Percentiles rank a stretch among this genome's conserved stretches.
Conservation (phyloP, 2,888 invertebrate species). For the Ditylenchus weischeri region DNA sequence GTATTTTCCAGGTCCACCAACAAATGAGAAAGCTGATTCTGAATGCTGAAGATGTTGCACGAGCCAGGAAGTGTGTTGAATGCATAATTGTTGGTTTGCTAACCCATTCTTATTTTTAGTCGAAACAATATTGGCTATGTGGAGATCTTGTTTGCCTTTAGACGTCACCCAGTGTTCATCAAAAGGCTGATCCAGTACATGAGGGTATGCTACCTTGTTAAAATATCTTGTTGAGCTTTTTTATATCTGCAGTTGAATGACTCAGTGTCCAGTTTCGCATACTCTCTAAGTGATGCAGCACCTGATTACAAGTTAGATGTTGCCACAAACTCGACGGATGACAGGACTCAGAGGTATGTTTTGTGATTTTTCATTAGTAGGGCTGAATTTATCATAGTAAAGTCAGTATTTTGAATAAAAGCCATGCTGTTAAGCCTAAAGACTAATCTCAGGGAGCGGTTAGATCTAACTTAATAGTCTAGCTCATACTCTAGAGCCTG, state of each 20-base stretch:
- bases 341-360: too few relatives aligned
- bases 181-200: slow-evolving; percentile 20
- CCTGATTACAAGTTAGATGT: too few relatives aligned
- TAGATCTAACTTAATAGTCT: too few relatives aligned
- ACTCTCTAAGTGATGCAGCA: neutral
- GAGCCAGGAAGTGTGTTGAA: slow-evolving; percentile 12
- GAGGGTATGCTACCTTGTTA: slow-evolving; percentile 4
- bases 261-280: neutral
- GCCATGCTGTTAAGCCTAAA: too few relatives aligned
- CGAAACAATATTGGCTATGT: slow-evolving; percentile 13
- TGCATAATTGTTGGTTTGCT: neutral
- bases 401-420: too few relatives aligned
- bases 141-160: slow-evolving; percentile 20
- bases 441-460: too few relatives aligned
- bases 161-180: slow-evolving; percentile 23
- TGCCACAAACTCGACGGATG: too few relatives aligned
- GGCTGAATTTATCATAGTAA: too few relatives aligned
- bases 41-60: slow-evolving; percentile 12
- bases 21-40: slow-evolving; percentile 18
- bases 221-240: too few relatives aligned
- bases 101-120: slow-evolving; percentile 10
- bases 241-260: neutral
- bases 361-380: too few relatives aligned
- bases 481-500: too few relatives aligned
- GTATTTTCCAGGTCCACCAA: neutral